Conservation (phyloP, 1,140 invertebrate species). For the Brachionus koreanus region DNA sequence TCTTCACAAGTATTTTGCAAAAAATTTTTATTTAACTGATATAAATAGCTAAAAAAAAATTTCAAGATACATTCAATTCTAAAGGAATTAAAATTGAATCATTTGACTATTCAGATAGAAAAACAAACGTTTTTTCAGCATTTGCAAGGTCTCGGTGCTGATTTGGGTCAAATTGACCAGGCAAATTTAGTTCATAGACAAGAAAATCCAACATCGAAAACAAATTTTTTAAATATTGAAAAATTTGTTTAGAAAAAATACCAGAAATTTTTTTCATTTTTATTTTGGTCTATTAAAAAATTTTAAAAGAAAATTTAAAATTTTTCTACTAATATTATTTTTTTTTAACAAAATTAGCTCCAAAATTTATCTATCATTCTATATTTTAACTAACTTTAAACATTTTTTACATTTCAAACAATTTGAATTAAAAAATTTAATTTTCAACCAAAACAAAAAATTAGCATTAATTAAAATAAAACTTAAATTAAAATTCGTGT, state of each 20-base stretch:
- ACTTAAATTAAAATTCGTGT: too few relatives aligned
- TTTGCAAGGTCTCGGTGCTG: conserved; percentile 55
- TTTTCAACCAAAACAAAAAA: too few relatives aligned
- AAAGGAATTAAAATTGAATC: conserved; percentile 54
- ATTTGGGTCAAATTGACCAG: conserved; percentile 47
- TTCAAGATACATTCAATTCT: conserved; percentile 51
- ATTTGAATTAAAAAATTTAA: too few relatives aligned
- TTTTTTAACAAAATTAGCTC: too few relatives aligned
- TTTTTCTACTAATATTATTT: too few relatives aligned
- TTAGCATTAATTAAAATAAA: too few relatives aligned
- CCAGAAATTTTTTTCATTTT: not conserved
- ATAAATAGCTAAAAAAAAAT: not conserved
- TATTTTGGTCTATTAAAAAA: not conserved
- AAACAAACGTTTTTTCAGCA: conserved; percentile 58
- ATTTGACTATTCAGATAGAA: conserved; percentile 57
- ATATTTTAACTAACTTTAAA: too few relatives aligned
- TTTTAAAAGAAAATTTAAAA: too few relatives aligned
- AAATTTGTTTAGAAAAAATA: conserved; percentile 30
- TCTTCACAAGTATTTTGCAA: conserved; percentile 50
- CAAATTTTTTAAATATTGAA: conserved; percentile 32
- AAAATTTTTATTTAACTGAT: not conserved
- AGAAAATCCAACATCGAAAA: not conserved
- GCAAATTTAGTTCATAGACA: conserved; percentile 4
- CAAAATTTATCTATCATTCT: too few relatives aligned
- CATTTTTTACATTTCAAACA: too few relatives aligned